These are phyloP conservation scores for Anarrhichthys ocellatus DNA, from an alignment of 2,113 vertebrate species.

Conservation along the genomic window DNA sequence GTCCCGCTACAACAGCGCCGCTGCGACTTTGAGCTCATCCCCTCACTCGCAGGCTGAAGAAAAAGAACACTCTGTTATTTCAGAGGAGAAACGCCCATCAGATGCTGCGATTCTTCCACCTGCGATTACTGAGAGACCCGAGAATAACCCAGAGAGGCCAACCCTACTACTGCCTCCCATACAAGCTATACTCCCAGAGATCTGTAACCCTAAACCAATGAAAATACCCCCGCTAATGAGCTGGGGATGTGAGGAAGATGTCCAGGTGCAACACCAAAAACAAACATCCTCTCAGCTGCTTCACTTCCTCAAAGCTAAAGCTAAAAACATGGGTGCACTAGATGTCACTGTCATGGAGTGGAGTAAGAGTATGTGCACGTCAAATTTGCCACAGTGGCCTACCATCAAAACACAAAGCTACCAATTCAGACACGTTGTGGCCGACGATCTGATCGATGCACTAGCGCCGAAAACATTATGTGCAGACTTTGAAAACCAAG, in stretches of 20 bases:
- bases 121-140: slow-evolving; percentile 15
- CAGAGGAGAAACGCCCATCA: slow-evolving; percentile 34
- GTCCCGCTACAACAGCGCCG: slow-evolving; percentile 7
- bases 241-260: slow-evolving; percentile 46
- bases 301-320: slow-evolving; percentile 69
- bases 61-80: slow-evolving; percentile 18
- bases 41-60: slow-evolving; percentile 23
- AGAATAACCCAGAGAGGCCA: slow-evolving; percentile 32
- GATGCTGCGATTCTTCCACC: slow-evolving; percentile 22
- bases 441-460: background rate
- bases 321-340: slow-evolving; percentile 36
- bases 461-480: slow-evolving; percentile 8
- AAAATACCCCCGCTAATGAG: slow-evolving; percentile 20
- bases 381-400: background rate
- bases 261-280: slow-evolving; percentile 76
- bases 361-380: background rate
- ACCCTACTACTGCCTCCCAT: slow-evolving; percentile 37
- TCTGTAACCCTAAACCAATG: slow-evolving; percentile 28
- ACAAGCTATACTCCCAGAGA: slow-evolving; percentile 29
- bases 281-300: slow-evolving; percentile 80
- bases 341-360: slow-evolving; percentile 39
- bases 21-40: background rate
- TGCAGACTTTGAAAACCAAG: slow-evolving; percentile 33
- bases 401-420: slow-evolving; percentile 20
- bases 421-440: slow-evolving; percentile 25